phyloP scores from a whole-genome alignment of 2,797 vertebrate genomes.

The Catamblyrhynchus diadema region DNA sequence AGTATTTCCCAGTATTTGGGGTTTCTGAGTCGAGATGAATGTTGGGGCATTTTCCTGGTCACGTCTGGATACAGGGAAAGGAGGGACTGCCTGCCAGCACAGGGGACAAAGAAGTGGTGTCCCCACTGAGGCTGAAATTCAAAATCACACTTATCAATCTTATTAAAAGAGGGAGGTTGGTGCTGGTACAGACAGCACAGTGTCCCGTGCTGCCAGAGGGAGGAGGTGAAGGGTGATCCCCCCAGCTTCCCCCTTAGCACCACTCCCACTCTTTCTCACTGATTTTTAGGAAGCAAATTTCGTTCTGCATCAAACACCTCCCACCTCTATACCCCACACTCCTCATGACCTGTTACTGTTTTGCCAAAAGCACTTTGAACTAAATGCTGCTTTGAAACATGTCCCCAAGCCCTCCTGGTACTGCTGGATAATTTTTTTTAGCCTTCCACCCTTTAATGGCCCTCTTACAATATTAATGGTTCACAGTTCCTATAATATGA shows the following conservation, averaged over 20 bases:
- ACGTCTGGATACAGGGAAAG: neutral
- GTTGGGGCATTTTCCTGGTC: neutral
- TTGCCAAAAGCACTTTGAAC: neutral
- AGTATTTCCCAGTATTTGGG: neutral
- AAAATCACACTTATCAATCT: neutral
- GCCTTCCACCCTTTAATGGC: neutral
- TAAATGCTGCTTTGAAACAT: neutral
- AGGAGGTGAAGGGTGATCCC: neutral
- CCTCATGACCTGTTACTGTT: neutral
- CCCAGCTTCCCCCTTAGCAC: neutral
- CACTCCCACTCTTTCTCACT: neutral
- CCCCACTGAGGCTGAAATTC: neutral
- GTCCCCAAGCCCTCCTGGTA: neutral
- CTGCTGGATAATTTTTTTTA: neutral
- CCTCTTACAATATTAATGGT: neutral
- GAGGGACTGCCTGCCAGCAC: neutral
- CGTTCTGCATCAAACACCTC: neutral
- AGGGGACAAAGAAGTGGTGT: neutral
- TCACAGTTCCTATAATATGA: neutral
- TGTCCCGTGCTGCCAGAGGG: neutral
- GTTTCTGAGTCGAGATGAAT: neutral
- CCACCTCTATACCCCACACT: fast-evolving
- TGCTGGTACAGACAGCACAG: neutral
- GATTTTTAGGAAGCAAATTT: neutral
- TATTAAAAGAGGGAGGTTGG: neutral